phyloP scores from a whole-genome alignment of 2,797 vertebrate species.

The Rhinella marina region DNA sequence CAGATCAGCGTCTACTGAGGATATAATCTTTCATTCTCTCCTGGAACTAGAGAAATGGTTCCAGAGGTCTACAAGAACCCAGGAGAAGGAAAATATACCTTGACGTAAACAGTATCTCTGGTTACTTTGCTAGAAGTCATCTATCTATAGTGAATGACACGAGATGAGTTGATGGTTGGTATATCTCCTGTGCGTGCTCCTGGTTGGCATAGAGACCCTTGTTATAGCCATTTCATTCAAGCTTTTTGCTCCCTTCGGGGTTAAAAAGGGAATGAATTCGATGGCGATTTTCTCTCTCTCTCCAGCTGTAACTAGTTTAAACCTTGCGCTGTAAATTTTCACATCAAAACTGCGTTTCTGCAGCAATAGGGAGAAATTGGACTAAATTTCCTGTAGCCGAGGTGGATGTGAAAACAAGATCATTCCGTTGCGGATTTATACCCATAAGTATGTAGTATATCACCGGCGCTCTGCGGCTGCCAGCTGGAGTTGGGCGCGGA shows the following conservation, averaged over 20 bases:
- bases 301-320: slow-evolving; percentile 59
- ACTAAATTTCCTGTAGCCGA: slow-evolving; percentile 62
- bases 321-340: slow-evolving; percentile 59
- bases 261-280: slow-evolving; percentile 36
- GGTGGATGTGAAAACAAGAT: slow-evolving; percentile 61
- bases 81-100: background rate
- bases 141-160: background rate
- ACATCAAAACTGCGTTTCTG: slow-evolving; percentile 61
- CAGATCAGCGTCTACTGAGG: background rate
- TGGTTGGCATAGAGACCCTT: background rate
- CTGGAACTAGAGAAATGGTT: background rate
- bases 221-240: background rate
- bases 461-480: slow-evolving; percentile 48
- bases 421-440: slow-evolving; percentile 62
- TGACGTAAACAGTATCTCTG: background rate
- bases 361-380: slow-evolving; percentile 62
- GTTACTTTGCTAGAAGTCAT: background rate
- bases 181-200: background rate
- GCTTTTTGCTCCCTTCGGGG: slow-evolving; percentile 5
- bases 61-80: background rate
- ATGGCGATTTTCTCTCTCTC: slow-evolving; percentile 45
- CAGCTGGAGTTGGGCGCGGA: background rate
- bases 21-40: background rate
- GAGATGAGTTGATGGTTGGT: background rate
- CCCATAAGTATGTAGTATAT: slow-evolving; percentile 62